These are phyloP conservation scores for Coenonympha arcania DNA, from an alignment of 2,888 invertebrate genomes.

Conservation along the genomic window DNA sequence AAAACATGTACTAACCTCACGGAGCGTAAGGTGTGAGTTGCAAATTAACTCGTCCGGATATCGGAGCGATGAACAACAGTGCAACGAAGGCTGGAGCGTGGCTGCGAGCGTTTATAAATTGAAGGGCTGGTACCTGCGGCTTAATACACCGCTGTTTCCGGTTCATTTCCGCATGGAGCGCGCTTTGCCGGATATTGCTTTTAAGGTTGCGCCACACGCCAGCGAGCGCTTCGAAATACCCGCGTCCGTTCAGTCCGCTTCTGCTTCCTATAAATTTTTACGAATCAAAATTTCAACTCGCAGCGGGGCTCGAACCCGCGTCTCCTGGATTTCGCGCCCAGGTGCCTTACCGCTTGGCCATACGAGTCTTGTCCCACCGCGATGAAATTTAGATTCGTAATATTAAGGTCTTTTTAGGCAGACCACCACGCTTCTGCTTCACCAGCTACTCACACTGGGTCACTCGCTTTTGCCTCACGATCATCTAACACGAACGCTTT, in stretches of 20 bases:
- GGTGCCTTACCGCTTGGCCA: too few species aligned
- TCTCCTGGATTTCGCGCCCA: too few species aligned
- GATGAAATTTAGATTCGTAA: too few species aligned
- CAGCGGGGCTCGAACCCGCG: too few species aligned
- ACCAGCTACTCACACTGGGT: too few species aligned
- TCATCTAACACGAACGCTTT: too few species aligned
- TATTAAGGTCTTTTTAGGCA: too few species aligned
- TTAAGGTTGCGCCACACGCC: conserved; percentile 72
- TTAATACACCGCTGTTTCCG: conserved; percentile 76
- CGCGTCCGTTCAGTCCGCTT: conserved; percentile 26
- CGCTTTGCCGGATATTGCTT: conserved; percentile 75
- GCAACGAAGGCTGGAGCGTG: conserved; percentile 49
- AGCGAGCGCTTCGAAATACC: conserved; percentile 35
- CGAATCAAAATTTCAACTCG: too few species aligned
- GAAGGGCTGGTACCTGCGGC: conserved; percentile 74
- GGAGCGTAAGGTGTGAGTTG: conserved; percentile 37
- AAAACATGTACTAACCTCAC: too few species aligned
- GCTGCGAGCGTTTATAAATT: conserved; percentile 72
- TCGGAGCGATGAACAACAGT: conserved; percentile 44
- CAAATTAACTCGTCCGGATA: conserved; percentile 64
- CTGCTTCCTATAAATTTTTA: conserved; percentile 30
- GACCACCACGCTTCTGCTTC: too few species aligned
- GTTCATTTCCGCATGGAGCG: conserved; percentile 74
- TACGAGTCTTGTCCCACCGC: too few species aligned
- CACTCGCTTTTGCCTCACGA: too few species aligned